Conservation (phyloP, 2,888 invertebrate genomes). For the Osmoderma eremita region DNA sequence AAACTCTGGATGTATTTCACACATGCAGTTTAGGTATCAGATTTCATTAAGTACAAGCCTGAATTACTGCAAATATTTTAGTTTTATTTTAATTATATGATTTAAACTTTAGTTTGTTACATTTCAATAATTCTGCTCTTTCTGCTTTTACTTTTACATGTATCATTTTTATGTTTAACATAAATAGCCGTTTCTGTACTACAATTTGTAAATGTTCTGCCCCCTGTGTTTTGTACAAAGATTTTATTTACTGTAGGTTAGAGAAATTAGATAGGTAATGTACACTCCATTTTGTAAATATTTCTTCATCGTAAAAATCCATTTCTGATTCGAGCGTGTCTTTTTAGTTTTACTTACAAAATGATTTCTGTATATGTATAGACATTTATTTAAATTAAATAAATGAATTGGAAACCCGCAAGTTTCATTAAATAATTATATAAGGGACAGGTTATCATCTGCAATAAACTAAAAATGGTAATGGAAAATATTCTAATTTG, state of each 20-base stretch:
- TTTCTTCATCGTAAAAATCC: conserved; percentile 13
- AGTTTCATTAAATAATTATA: too few species aligned
- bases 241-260: conserved; percentile 27
- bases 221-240: conserved; percentile 36
- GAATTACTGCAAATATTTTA: too few species aligned
- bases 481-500: too few species aligned
- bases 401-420: neutral
- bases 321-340: conserved; percentile 10
- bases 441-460: neutral
- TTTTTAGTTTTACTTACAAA: conserved; percentile 22
- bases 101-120: too few species aligned
- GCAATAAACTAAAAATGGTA: too few species aligned
- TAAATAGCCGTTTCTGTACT: neutral
- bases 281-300: conserved; percentile 39
- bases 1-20: too few species aligned
- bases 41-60: conserved; percentile 19
- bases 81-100: too few species aligned
- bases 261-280: conserved; percentile 21
- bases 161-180: neutral
- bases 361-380: conserved; percentile 23
- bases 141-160: too few species aligned
- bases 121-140: too few species aligned
- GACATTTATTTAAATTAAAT: conserved; percentile 17
- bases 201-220: conserved; percentile 29
- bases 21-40: too few species aligned